These are phyloP conservation scores for Kryphioiulus occultus DNA, from an alignment of 2,888 invertebrate genomes.

Conservation along the genomic window DNA sequence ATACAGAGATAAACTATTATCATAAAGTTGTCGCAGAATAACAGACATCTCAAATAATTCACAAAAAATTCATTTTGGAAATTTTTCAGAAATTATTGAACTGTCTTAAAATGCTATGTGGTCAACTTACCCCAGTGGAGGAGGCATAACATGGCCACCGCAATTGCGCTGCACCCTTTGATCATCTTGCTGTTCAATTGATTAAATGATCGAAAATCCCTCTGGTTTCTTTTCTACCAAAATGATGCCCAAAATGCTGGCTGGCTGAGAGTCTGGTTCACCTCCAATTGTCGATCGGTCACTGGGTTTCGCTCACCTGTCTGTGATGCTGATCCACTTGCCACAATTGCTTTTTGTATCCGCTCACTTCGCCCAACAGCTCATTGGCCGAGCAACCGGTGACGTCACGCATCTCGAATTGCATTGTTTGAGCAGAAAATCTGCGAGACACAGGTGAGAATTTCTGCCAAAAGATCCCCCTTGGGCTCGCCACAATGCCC, in stretches of 20 bases:
- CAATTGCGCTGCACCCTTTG: constrained; percentile 34
- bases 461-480: background rate
- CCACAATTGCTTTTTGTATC: constrained; percentile 43
- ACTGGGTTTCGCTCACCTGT: constrained; percentile 17
- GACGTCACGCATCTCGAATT: background rate
- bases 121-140: background rate
- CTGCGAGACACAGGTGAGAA: background rate
- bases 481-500: background rate
- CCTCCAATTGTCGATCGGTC: background rate
- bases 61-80: no score
- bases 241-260: background rate
- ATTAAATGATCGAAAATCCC: background rate
- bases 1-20: no score
- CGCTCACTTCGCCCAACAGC: background rate
- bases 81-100: no score
- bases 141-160: background rate
- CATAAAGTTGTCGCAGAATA: no score
- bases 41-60: no score
- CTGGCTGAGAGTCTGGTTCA: background rate
- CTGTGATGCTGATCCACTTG: constrained; percentile 40
- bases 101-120: no score
- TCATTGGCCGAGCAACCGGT: background rate
- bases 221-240: background rate
- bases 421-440: background rate
- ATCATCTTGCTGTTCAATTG: background rate